Conservation (phyloP, 2,113 vertebrate species). For the Cyanoramphus novaezelandiae region DNA sequence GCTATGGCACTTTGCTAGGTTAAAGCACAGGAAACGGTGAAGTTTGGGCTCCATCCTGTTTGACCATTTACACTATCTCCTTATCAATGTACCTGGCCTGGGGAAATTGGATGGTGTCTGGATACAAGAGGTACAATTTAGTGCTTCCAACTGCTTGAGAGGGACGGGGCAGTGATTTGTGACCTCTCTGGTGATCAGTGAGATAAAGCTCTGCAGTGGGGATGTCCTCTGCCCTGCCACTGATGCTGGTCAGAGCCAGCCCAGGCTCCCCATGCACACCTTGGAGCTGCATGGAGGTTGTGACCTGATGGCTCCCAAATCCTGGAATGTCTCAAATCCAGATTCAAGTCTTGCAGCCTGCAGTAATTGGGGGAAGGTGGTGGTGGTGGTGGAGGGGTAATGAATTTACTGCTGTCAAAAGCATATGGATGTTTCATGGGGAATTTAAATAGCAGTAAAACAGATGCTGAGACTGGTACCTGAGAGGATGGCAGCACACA, state of each 20-base stretch:
- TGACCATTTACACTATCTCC: slow-evolving; percentile 14
- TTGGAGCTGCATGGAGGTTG: not conserved
- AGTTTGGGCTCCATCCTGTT: slow-evolving; percentile 36
- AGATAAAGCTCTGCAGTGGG: slow-evolving; percentile 39
- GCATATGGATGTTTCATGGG: not conserved
- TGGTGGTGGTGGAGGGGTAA: too few species aligned
- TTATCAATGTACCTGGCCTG: slow-evolving; percentile 20
- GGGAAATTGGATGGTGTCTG: slow-evolving; percentile 14
- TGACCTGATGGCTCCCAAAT: not conserved
- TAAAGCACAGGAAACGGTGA: slow-evolving; percentile 48
- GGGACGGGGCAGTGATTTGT: slow-evolving; percentile 19
- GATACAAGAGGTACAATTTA: slow-evolving; percentile 33
- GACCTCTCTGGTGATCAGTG: slow-evolving; percentile 2
- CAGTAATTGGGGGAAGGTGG: not conserved
- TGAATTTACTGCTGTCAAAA: not conserved
- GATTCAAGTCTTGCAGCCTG: not conserved
- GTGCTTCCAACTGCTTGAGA: slow-evolving; percentile 34
- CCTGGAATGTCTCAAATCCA: not conserved
- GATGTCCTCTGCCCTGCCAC: not conserved
- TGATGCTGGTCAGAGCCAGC: not conserved
- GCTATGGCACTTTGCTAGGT: not conserved
- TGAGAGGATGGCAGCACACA: not conserved
- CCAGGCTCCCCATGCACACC: not conserved
- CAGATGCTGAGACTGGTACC: not conserved
- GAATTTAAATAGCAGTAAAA: not conserved